Base-by-base conservation (phyloP, 2,888 invertebrate genomes). In the Mimas tiliae region DNA sequence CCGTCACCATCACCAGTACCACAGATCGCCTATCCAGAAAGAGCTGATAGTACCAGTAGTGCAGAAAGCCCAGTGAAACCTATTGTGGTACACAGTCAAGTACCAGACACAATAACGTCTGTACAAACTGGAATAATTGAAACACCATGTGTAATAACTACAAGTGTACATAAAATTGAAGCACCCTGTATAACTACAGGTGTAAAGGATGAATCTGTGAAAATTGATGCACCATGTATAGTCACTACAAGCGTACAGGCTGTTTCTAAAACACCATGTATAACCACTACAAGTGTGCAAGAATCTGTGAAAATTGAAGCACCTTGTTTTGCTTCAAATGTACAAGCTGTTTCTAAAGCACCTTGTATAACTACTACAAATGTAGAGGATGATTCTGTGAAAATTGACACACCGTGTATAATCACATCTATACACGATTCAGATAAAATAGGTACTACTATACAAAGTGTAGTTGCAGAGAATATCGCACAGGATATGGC, bases 1-100 rank as follows among this genome's bases (percentile, higher is more conserved):
- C 78, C 74, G 53, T 63, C 66, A 19, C 52, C 50, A 12, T 63
- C 66, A 14, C 66, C 66, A 19, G 16, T 19, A 19, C 58, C 58
- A 12, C 58, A 58, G 19, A 53, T 53, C 53, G 34, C 53, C 14
- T n/a, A 53, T 14, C 33, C 53, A 1, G 53, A 53, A 53, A 21
- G n/a, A 14, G 7, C 58, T 8, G 19, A 58, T 38, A 16, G 34
- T 14, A 33, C 33, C 53, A n/a, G 6, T 8, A n/a, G 14, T n/a
- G 33, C 27, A 1, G 38, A 38, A 7, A 38, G 38, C 7, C n/a
- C 53, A 4, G 53, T 53, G 6, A 53, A 53, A n/a, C 55, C 55
- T 9, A n/a, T 16, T 6, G 38, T 16, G 12, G 19, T 58, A 42
- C 42, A 0, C 14, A 45, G 12, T 45, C 45, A 11, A 45, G 14